Evolutionary conservation across 1,140 invertebrate genomes (phyloP).

Genomic region (Orussus abietinus): DNA sequence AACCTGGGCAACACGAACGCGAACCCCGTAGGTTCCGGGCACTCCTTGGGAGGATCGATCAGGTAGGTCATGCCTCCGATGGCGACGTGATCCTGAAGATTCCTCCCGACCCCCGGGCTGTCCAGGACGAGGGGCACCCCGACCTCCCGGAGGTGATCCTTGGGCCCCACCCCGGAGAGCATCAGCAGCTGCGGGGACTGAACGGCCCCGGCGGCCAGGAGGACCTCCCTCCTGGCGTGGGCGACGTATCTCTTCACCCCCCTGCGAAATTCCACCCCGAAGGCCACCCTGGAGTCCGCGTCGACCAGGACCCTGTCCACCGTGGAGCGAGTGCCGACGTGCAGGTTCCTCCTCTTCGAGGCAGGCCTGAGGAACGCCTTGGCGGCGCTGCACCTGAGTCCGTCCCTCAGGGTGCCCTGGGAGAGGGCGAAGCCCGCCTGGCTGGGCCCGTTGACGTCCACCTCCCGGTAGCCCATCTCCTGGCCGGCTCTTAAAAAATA

Average conservation of each 20-base stretch:
- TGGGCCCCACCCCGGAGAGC: conserved; percentile 73
- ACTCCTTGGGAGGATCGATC: conserved; percentile 49
- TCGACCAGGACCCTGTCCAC: conserved; percentile 65
- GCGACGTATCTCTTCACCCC: conserved; percentile 49
- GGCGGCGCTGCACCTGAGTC: conserved; percentile 76
- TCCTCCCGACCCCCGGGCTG: conserved; percentile 73
- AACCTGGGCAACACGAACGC: conserved; percentile 60
- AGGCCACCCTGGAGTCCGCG: conserved; percentile 52
- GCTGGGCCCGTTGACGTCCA: conserved; percentile 71
- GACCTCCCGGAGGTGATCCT: conserved; percentile 53
- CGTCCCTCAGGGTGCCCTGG: conserved; percentile 76
- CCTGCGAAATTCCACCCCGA: conserved; percentile 63
- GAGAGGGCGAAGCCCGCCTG: conserved; percentile 71
- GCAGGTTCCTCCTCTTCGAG: conserved; percentile 67
- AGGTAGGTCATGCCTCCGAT: conserved; percentile 61
- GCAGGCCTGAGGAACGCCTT: conserved; percentile 75
- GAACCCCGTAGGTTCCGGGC: conserved; percentile 47
- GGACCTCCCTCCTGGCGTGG: conserved; percentile 62
- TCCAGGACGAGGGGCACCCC: conserved; percentile 55
- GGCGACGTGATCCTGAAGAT: conserved; percentile 75
- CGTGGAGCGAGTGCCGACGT: conserved; percentile 63
- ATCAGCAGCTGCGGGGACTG: conserved; percentile 77
- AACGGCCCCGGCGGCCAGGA: conserved; percentile 69
- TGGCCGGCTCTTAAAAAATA: conserved; percentile 66
- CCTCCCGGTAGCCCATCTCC: conserved; percentile 67